Evolutionary conservation across 1,140 invertebrate species (phyloP), one percentile per base, ranked within the genome.

Genomic region (Megathymus violae): DNA sequence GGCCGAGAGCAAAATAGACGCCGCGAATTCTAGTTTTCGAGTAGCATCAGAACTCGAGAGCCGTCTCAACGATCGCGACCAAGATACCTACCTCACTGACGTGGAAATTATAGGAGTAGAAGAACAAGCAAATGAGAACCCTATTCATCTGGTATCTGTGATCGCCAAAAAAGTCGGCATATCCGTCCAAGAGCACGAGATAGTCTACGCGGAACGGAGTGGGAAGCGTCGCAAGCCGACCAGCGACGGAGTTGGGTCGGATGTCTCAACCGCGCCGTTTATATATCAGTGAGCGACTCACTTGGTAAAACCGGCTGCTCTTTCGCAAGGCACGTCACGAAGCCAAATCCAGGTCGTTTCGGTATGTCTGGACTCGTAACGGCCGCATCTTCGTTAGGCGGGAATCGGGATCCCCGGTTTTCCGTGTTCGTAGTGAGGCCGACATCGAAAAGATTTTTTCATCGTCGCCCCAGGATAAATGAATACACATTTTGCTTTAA

Each of bases 371-470:
- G 27, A 31, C 27, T 1, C 27, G 27, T 1, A 31, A 31, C 7
- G 27, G 27, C 1, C 27, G 27, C n/a, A 36, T 36, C 34, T 36
- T 36, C 4, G 34, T 4, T 36, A 36, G 34, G 11, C 34, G n/a
- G 34, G 34, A 36, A 36, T 3, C 34, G n/a, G 34, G 34, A 36
- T 2, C n/a, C 34, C 34, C 34, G 2, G 34, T 4, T 11, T 4
- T 36, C n/a, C 34, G 34, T 36, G n/a, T 36, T 11, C 34, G 34
- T 7, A 36, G 34, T 36, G 34, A 36, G n/a, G 34, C 34, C 34
- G 34, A 36, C 34, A 36, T 36, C n/a, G 34, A 36, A 3, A 36
- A 36, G n/a, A 7, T n/a, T 36, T 36, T 36, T 11, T 36, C 7
- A 9, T 31, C 27, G 9, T 31, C 27, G 27, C 9, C 27, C 3